phyloP scores from a whole-genome alignment of 2,113 vertebrate genomes.

The Microcebus tavaratra region DNA sequence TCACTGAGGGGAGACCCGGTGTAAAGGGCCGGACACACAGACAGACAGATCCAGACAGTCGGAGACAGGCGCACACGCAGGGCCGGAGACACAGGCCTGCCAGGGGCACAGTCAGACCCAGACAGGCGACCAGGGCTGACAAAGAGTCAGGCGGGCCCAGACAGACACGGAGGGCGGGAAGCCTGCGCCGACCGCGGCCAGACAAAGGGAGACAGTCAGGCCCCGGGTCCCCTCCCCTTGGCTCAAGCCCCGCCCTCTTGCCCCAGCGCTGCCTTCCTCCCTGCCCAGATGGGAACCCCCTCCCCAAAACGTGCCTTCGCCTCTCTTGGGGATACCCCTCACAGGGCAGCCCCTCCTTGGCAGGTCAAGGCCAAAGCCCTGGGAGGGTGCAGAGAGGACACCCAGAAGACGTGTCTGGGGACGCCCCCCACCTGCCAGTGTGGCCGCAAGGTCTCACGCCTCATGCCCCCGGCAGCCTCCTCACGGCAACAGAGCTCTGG shows the following conservation, averaged over 20 bases:
- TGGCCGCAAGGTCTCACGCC: background rate
- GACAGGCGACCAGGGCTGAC: background rate
- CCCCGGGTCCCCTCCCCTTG: background rate
- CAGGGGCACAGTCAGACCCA: background rate
- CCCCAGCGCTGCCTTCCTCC: background rate
- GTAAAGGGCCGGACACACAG: background rate
- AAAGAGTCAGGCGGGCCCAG: conserved; percentile 10
- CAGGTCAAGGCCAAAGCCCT: background rate
- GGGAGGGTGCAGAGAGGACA: background rate
- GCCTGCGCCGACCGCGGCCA: background rate
- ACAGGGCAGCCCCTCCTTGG: background rate
- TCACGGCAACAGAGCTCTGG: background rate
- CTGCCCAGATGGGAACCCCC: rapidly evolving
- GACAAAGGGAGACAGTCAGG: conserved; percentile 32
- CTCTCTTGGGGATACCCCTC: background rate
- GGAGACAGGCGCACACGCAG: background rate
- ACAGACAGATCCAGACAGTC: background rate
- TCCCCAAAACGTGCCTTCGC: rapidly evolving
- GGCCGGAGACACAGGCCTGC: background rate
- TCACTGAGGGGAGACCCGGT: background rate
- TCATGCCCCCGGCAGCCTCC: rapidly evolving
- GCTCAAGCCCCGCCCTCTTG: background rate
- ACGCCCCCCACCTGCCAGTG: background rate
- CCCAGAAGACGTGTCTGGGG: background rate
- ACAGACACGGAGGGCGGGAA: conserved; percentile 1